Evolutionary conservation across 2,113 vertebrate species (phyloP), one percentile per base, ranked within the genome.

Genomic region (Montifringilla adamsi): DNA sequence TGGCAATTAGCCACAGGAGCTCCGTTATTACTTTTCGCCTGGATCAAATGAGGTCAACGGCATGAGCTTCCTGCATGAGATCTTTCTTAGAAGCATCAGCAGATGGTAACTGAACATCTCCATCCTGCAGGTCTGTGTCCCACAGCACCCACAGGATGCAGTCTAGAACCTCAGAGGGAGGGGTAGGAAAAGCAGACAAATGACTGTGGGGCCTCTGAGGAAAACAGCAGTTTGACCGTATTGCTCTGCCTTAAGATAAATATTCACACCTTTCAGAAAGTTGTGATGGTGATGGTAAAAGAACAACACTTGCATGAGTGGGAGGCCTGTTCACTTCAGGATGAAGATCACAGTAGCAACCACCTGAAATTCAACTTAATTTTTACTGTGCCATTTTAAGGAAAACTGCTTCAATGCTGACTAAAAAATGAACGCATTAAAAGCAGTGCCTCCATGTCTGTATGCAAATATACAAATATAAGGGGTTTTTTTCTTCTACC

Each of bases 1-100:
- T 96, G 96, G 94, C 95, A 96, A 76, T 96, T 97, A 93, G 95
- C 96, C 96, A 91, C 92, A 82, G 89, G 85, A 94, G 77, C 91
- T 97, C 89, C 83, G 72, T 97, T 80, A 87, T 96, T 96, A 89
- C 68, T 87, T 95, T 66, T 90, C 7, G 63, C 72, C 39, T 77
- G 79, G 89, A 89, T 95, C 87, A 94, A 82, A 95, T 94, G 93
- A 96, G 96, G 93, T 83, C 94, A 94, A 13, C 77, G 59, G 88
- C 67, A 9, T 4, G 84, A 94, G 58, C 83, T 94, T 87, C 78
- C 78, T 94, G 55, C 83, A 62, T 66, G 78, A 87, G 89, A 59
- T 60, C 76, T 50, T 83, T 64, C 78, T 93, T 64, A 89, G 90
- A 63, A 91, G 70, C 18, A 3, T 43, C 53, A 78, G 84, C 94